Conservation (phyloP, 2,113 vertebrate species). For the Microcebus griseorufus region DNA sequence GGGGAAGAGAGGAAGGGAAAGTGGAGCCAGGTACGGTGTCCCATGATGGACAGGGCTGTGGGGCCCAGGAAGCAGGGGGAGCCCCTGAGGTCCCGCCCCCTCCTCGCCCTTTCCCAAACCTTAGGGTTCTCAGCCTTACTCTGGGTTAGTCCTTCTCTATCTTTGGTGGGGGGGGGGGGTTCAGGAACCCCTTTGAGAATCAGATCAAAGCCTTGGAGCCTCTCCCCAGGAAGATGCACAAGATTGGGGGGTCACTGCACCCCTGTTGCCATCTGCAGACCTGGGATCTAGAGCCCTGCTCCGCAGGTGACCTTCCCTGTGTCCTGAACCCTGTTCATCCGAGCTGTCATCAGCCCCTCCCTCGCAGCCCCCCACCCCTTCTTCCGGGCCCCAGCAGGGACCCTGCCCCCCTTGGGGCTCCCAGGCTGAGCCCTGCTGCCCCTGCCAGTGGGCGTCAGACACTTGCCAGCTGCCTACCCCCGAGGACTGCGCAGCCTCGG, state of each 20-base stretch:
- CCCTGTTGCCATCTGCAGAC: background rate
- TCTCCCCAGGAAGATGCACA: background rate
- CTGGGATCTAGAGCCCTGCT: background rate
- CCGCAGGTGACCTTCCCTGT: background rate
- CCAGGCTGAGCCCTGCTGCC: background rate
- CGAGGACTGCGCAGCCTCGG: background rate
- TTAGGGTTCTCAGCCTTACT: background rate
- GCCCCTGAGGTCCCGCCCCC: fast-evolving
- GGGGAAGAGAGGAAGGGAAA: no score
- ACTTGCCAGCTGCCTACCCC: background rate
- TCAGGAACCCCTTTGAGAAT: background rate
- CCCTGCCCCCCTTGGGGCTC: background rate
- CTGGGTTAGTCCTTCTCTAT: background rate
- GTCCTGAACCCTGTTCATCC: background rate
- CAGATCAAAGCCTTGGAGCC: background rate
- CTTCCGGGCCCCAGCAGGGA: background rate
- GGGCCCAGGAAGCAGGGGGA: background rate
- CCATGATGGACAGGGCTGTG: background rate
- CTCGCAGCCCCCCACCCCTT: background rate
- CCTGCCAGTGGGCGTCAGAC: no score
- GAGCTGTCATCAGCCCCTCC: background rate
- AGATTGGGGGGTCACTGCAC: background rate
- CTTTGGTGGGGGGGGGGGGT: fast-evolving
- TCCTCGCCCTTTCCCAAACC: background rate
- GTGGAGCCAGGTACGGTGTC: fast-evolving